phyloP scores from a whole-genome alignment of 2,888 invertebrate genomes.

The Aphidoletes aphidimyza region DNA sequence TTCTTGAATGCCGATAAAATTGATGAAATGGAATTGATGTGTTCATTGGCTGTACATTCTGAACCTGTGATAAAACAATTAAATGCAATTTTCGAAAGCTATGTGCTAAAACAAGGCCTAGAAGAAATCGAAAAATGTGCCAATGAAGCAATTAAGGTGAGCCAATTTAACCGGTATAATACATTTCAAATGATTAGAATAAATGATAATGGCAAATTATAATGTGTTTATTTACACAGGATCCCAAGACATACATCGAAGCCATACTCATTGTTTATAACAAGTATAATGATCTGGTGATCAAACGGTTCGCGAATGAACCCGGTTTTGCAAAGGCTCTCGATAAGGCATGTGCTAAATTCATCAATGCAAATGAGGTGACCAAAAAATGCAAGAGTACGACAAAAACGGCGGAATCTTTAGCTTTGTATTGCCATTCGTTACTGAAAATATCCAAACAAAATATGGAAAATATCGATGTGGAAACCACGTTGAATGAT shows the following conservation, averaged over 20 bases:
- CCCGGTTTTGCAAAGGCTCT: slow-evolving; percentile 96
- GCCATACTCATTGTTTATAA: slow-evolving; percentile 97
- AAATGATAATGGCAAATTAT: too few species aligned
- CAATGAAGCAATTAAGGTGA: slow-evolving; percentile 86
- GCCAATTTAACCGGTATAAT: too few species aligned
- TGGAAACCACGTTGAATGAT: slow-evolving; percentile 98
- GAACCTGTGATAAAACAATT: slow-evolving; percentile 91
- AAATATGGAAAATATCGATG: slow-evolving; percentile 97
- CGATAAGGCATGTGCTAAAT: slow-evolving; percentile 97
- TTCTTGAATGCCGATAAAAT: slow-evolving; percentile 96
- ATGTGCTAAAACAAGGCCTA: slow-evolving; percentile 91
- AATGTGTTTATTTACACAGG: slow-evolving; percentile 70
- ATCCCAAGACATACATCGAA: slow-evolving; percentile 96
- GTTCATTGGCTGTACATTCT: slow-evolving; percentile 89
- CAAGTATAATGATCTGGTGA: slow-evolving; percentile 94
- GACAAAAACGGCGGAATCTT: slow-evolving; percentile 94
- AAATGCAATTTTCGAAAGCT: slow-evolving; percentile 87
- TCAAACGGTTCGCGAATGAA: slow-evolving; percentile 95
- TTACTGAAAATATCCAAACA: slow-evolving; percentile 97
- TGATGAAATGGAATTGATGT: slow-evolving; percentile 95
- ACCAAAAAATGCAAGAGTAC: slow-evolving; percentile 91
- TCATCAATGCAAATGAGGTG: slow-evolving; percentile 97
- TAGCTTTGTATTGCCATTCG: slow-evolving; percentile 98
- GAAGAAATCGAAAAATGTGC: slow-evolving; percentile 95
- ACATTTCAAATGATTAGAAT: too few species aligned